Evolutionary conservation across 1,140 invertebrate genomes (phyloP).

Genomic region (Nasonia longicornis): DNA sequence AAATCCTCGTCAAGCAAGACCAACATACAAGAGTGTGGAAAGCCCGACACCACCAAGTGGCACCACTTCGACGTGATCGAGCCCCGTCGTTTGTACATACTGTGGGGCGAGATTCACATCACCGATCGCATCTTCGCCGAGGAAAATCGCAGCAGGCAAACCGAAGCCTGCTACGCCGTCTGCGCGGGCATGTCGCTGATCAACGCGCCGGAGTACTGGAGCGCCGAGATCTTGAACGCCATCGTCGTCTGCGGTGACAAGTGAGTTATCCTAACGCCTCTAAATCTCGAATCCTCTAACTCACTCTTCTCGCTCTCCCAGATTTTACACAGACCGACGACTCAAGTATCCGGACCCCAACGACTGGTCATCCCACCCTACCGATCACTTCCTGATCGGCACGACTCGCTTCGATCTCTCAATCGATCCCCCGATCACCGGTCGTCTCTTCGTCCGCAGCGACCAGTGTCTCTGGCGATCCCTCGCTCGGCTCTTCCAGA

Average conservation of each 20-base stretch:
- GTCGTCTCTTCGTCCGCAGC: slow-evolving; percentile 50
- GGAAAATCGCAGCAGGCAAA: slow-evolving; percentile 57
- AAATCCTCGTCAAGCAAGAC: slow-evolving; percentile 8
- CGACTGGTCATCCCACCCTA: slow-evolving; percentile 46
- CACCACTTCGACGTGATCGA: slow-evolving; percentile 57
- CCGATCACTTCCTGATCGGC: slow-evolving; percentile 55
- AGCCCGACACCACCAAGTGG: slow-evolving; percentile 46
- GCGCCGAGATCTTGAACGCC: slow-evolving; percentile 54
- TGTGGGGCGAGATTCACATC: slow-evolving; percentile 59
- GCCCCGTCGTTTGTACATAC: slow-evolving; percentile 53
- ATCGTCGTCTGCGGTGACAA: slow-evolving; percentile 59
- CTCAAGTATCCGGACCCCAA: slow-evolving; percentile 44
- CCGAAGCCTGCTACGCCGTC: slow-evolving; percentile 58
- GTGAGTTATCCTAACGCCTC: not conserved
- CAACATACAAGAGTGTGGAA: slow-evolving; percentile 19
- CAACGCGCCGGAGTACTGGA: slow-evolving; percentile 63
- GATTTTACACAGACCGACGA: slow-evolving; percentile 56
- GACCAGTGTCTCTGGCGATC: slow-evolving; percentile 51
- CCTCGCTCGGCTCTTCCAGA: slow-evolving; percentile 54
- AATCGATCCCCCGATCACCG: slow-evolving; percentile 50
- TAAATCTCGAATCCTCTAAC: not conserved
- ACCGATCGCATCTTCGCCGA: slow-evolving; percentile 53
- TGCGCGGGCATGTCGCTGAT: slow-evolving; percentile 60
- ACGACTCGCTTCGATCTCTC: slow-evolving; percentile 55
- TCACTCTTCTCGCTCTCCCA: not conserved